phyloP scores from a whole-genome alignment of 2,797 vertebrate genomes.

The Pagetopsis macropterus region DNA sequence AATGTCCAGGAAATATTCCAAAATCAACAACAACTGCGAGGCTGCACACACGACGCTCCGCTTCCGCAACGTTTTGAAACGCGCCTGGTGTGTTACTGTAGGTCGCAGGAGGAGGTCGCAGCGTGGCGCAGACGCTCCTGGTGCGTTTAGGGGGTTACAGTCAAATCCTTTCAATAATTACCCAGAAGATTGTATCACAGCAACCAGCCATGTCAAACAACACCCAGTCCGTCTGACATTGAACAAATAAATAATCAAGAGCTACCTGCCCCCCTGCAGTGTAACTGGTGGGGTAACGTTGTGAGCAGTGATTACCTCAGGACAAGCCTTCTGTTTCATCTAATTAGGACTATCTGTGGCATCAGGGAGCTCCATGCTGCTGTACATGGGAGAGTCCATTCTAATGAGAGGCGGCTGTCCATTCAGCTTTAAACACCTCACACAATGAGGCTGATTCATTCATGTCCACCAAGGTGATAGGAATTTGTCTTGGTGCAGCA shows the following conservation, averaged over 20 bases:
- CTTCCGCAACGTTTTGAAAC: no score
- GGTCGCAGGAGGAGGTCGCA: no score
- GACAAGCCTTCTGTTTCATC: slow-evolving; percentile 86
- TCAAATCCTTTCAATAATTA: slow-evolving; percentile 22
- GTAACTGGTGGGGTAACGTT: slow-evolving; percentile 47
- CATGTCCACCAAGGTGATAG: slow-evolving; percentile 41
- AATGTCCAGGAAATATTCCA: no score
- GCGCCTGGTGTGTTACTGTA: no score
- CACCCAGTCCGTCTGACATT: slow-evolving; percentile 1
- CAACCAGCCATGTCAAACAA: slow-evolving; percentile 1
- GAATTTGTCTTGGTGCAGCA: slow-evolving; percentile 41
- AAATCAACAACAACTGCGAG: no score
- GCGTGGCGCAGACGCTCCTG: no score
- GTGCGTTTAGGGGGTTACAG: background rate
- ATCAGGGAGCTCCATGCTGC: slow-evolving; percentile 71
- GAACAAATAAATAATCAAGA: background rate
- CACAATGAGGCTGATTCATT: slow-evolving; percentile 64
- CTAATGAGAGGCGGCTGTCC: slow-evolving; percentile 62
- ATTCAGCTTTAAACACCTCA: slow-evolving; percentile 69
- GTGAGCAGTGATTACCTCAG: slow-evolving; percentile 83
- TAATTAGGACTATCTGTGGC: slow-evolving; percentile 84
- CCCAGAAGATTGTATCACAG: slow-evolving; percentile 12
- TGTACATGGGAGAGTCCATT: slow-evolving; percentile 64
- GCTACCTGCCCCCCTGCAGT: slow-evolving; percentile 33
- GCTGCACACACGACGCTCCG: no score